Percentiles rank a stretch among this genome's conserved stretches.
Evolutionary conservation across 2,113 vertebrate genomes (phyloP).

Genomic region (Perca fluviatilis): DNA sequence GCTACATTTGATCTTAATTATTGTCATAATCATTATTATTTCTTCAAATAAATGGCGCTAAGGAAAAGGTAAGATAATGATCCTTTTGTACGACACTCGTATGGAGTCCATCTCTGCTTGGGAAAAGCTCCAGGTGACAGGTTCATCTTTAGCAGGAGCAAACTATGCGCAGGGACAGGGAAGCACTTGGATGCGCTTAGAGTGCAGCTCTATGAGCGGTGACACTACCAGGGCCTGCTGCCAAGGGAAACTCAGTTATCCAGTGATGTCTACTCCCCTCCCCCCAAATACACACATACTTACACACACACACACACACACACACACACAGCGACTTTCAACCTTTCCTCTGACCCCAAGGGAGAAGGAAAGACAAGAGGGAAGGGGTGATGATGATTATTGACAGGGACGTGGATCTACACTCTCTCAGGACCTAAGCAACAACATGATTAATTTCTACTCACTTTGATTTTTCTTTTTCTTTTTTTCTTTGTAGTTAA

Average conservation of each 20-base stretch:
- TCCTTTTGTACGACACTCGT: neutral
- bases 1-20: neutral
- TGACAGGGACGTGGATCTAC: constrained; percentile 33
- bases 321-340: constrained; percentile 17
- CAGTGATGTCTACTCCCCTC: constrained; percentile 32
- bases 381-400: constrained; percentile 40
- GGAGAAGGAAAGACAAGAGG: constrained; percentile 10
- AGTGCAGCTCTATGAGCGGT: constrained; percentile 69
- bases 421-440: constrained; percentile 11
- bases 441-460: constrained; percentile 20
- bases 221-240: constrained; percentile 77
- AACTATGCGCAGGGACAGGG: constrained; percentile 64
- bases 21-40: neutral
- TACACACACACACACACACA: neutral
- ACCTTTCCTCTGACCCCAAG: constrained; percentile 46
- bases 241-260: constrained; percentile 79
- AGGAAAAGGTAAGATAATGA: neutral
- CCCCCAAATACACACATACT: constrained; percentile 2
- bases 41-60: neutral
- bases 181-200: constrained; percentile 68
- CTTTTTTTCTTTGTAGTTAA: constrained; percentile 22
- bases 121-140: constrained; percentile 65
- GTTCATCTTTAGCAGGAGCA: constrained; percentile 64
- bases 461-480: neutral
- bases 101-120: neutral